Base-by-base conservation (phyloP, 2,888 invertebrate species). In the Synergus gifuensis region DNA sequence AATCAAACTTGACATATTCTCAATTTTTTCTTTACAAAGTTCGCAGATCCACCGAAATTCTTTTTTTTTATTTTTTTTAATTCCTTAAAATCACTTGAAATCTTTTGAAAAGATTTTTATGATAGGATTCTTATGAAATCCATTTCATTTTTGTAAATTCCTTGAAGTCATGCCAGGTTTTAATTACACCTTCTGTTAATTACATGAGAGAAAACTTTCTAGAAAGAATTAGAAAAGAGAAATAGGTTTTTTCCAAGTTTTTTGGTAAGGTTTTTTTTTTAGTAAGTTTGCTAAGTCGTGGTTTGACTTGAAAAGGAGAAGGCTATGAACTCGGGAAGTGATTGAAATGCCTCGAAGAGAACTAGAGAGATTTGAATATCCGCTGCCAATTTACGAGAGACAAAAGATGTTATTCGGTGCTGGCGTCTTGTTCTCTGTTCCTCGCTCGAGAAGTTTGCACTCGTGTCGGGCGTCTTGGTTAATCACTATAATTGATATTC, bases 401-500 rank as follows among this genome's bases (percentile, higher is more conserved):
- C 91, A 91, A 91, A 91, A 91, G 91, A 87, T 89, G 88, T 90
- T 90, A 90, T 88, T 89, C 89, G 67, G 77, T 79, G 82, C 81
- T 77, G 78, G 79, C 78, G 79, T 82, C 81, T 76, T 82, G 79
- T 81, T 36, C 78, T 83, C 69, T 79, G 62, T 63, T 73, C 78
- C 63, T 36, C 58, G 79, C 77, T 77, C 77, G 82, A 81, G 85
- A 90, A 90, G 89, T 90, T 90, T 88, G 84, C 82, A 81, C 77
- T 76, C 81, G 85, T 76, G 81, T 69, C 85, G 85, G 84, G 86
- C 90, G 91, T 92, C 92, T 91, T 87, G 88, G 91, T 91, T 92
- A 92, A 92, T 92, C 91, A 92, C 91, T 91, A 91, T 92, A 92
- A 92, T 92, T 92, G 92, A 92, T 92, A 92, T 92, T 92, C 92